Base-by-base conservation (phyloP, 2,888 invertebrate species). In the Latrodectus hesperus region DNA sequence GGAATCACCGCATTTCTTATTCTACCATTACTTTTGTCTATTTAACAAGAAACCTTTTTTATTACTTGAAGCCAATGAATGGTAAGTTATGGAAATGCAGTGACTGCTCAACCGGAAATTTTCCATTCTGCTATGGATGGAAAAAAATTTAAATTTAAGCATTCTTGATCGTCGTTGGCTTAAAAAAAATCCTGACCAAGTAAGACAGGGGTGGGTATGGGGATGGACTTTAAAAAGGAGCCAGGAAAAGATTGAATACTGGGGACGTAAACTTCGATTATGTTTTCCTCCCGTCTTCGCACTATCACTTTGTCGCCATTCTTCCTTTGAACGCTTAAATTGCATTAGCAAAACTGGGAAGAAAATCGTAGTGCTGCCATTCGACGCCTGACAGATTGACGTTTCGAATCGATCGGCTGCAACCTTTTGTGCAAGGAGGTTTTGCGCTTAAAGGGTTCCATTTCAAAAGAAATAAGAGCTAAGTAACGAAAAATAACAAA, bases 401-500 rank as follows among this genome's bases (percentile, higher is more conserved):
- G 85, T 79, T 16, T 51, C 14, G 64, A 74, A 85, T 80, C 85
- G 85, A 85, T 85, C 73, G 73, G 22, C 53, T 55, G 70, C 55
- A 65, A 64, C 26, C 81, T 65, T 75, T 80, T 80, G 68, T 79
- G 79, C 74, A 60, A 65, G 67, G 74, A 74, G 72, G 73, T 78
- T 74, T 74, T 71, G 70, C 85, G 70, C 75, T 75, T 85, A 79
- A 80, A 84, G 78, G 84, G 78, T 68, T 85, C 79, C 74, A 80
- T 85, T 80, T 80, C 64, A 79, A 85, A 80, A 79, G 75, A 85
- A 85, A 80, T 75, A 80, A 68, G 74, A 85, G 79, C 84, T 79
- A 79, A 80, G 80, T 76, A 85, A 80, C 71, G 68, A 85, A 85
- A 84, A 85, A 85, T 70, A 85, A 80, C 85, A 85, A 85, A 84